Percentiles rank a stretch among this genome's conserved stretches.
phyloP scores from a whole-genome alignment of 2,113 vertebrate genomes.

The Sapayoa aenigma region DNA sequence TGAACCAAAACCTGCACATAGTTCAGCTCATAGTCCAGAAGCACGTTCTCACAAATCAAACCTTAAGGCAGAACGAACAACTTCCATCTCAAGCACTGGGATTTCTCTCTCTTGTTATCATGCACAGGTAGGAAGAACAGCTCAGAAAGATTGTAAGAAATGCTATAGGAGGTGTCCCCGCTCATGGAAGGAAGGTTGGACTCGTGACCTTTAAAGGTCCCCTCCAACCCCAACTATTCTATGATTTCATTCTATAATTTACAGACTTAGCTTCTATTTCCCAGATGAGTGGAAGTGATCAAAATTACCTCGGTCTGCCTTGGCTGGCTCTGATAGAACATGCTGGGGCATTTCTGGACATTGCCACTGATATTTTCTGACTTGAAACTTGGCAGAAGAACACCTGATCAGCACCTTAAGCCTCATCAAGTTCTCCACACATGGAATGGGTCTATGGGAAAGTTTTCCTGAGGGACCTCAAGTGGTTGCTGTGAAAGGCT shows the following conservation, averaged over 20 bases:
- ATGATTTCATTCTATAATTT: not conserved
- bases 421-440: slow-evolving; percentile 62
- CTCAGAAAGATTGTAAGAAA: not conserved
- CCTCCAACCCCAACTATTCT: not conserved
- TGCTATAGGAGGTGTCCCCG: not conserved
- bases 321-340: not conserved
- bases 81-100: not conserved
- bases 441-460: slow-evolving; percentile 57
- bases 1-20: not conserved
- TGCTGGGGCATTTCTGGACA: not conserved
- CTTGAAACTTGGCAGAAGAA: slow-evolving; percentile 38
- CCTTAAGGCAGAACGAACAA: not conserved
- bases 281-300: not conserved
- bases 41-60: not conserved
- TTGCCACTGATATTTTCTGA: not conserved
- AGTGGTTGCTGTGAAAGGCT: slow-evolving; percentile 53
- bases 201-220: not conserved
- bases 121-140: not conserved
- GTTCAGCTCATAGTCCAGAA: not conserved
- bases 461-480: slow-evolving; percentile 25
- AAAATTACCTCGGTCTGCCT: not conserved
- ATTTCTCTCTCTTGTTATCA: not conserved
- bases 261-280: not conserved
- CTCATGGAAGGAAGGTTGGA: not conserved
- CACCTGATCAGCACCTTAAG: slow-evolving; percentile 53